These are phyloP conservation scores for Apostichopus leukothele DNA, from an alignment of 53 echinoderm and acorn worm genomes.

Conservation along the genomic window DNA sequence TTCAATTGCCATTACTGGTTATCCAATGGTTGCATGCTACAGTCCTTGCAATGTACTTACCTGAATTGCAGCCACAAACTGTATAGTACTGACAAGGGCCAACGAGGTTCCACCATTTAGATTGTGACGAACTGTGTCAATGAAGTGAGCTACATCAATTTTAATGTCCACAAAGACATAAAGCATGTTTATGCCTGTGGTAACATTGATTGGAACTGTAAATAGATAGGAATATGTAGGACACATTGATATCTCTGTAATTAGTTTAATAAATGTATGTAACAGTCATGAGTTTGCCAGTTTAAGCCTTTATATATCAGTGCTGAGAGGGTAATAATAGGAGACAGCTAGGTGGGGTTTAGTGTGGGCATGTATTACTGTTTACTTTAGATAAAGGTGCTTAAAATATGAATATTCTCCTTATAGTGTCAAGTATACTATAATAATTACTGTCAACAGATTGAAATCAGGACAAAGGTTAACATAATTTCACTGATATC, in stretches of 20 bases:
- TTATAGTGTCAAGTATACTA: no score
- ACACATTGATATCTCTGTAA: neutral
- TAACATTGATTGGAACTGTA: conserved; percentile 81
- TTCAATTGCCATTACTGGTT: neutral
- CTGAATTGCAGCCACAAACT: conserved; percentile 94
- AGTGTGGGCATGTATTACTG: no score
- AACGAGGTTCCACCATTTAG: conserved; percentile 67
- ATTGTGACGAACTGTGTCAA: conserved; percentile 84
- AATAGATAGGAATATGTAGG: neutral
- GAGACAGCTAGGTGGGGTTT: no score
- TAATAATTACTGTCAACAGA: no score
- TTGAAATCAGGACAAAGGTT: no score
- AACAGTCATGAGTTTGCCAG: neutral
- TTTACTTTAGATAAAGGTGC: no score
- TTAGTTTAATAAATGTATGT: neutral
- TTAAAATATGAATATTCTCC: no score
- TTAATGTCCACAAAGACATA: conserved; percentile 97
- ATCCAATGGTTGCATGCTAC: no score
- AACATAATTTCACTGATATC: no score
- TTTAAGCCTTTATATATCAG: neutral
- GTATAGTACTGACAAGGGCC: conserved; percentile 94
- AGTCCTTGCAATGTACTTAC: conserved; percentile 43
- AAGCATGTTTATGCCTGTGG: conserved; percentile 94
- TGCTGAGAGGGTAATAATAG: no score
- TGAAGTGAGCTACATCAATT: conserved; percentile 87